Evolutionary conservation across 2,797 vertebrate genomes (phyloP).

Genomic region (Pantherophis vulpinus): DNA sequence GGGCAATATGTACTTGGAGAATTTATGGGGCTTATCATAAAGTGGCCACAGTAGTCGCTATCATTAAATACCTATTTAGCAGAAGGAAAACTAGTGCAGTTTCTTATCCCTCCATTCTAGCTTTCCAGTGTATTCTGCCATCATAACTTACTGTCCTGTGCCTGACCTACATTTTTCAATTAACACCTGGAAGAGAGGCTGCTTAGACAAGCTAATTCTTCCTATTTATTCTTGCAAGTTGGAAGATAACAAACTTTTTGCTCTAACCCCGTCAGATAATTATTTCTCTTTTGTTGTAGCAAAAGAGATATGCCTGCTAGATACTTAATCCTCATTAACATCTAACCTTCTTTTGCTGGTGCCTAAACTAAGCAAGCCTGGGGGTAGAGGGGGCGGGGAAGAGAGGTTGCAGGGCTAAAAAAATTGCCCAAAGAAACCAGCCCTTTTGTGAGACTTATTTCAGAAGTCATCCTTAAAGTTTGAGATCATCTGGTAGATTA

Average conservation of each 20-base stretch:
- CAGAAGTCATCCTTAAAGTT: neutral
- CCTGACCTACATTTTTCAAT: neutral
- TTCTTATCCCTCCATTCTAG: neutral
- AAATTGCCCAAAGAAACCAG: neutral
- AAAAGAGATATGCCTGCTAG: neutral
- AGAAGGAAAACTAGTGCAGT: neutral
- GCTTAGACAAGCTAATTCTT: neutral
- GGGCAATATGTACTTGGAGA: neutral
- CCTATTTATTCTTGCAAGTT: neutral
- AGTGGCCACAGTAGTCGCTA: neutral
- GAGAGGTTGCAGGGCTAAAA: neutral
- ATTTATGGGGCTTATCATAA: neutral
- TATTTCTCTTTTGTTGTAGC: neutral
- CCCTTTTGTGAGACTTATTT: neutral
- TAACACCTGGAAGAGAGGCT: neutral
- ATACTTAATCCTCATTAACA: neutral
- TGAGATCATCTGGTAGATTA: neutral
- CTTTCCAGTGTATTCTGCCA: neutral
- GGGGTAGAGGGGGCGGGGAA: neutral
- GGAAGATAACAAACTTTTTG: neutral
- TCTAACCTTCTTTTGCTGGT: neutral
- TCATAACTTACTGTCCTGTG: neutral
- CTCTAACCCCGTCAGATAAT: neutral
- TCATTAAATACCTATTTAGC: neutral
- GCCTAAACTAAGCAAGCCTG: neutral